phyloP scores from a whole-genome alignment of 2,113 vertebrate species.

The Gnathonemus echidnorhynchus region DNA sequence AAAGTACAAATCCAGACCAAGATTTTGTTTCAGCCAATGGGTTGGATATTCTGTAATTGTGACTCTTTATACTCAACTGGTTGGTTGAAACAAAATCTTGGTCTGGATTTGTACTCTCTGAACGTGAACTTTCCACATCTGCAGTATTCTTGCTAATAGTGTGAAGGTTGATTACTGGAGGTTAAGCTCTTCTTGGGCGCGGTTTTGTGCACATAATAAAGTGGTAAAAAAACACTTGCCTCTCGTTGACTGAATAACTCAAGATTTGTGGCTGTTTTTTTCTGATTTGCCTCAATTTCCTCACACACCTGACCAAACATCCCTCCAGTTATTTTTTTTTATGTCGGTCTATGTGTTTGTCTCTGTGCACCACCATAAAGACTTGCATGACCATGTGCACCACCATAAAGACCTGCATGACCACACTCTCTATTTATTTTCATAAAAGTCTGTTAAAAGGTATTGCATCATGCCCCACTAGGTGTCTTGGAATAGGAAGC shows the following conservation, averaged over 20 bases:
- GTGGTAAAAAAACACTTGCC: not conserved
- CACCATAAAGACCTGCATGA: not conserved
- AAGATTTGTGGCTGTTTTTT: not conserved
- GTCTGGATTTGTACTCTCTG: not conserved
- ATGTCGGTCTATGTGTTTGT: constrained; percentile 18
- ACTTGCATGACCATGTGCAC: constrained; percentile 13
- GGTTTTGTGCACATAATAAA: not conserved
- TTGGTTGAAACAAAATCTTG: not conserved
- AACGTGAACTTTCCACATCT: not conserved
- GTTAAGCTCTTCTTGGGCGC: not conserved
- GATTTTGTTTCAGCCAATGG: not conserved
- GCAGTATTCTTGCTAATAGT: not conserved
- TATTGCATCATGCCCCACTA: not conserved
- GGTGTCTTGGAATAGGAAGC: not conserved
- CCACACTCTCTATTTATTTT: not conserved
- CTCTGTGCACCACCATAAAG: constrained; percentile 15
- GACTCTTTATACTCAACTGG: not conserved
- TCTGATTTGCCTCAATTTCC: not conserved
- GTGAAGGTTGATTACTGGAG: not conserved
- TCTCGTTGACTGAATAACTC: not conserved
- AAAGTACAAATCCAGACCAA: not conserved
- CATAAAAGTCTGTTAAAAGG: not conserved
- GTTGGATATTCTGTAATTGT: not conserved
- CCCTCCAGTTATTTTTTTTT: not conserved
- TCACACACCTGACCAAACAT: not conserved